A percentile compares a stretch with the other conserved stretches of the same genome.
phyloP scores from a whole-genome alignment of 2,797 vertebrate species.

The Falco cherrug region DNA sequence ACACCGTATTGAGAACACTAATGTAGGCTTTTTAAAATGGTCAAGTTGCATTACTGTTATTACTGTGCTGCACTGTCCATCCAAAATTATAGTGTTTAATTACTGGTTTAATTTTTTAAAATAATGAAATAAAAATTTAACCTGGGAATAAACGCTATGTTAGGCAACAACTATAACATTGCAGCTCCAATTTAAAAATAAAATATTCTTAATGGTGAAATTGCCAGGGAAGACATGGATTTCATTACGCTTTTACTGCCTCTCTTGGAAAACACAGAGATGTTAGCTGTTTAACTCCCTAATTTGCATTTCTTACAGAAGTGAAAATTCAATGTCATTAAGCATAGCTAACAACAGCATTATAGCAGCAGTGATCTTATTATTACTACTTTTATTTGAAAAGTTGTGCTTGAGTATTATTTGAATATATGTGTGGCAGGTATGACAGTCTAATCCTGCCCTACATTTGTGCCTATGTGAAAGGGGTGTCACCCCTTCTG shows the following conservation, averaged over 20 bases:
- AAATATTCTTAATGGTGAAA: conserved; percentile 14
- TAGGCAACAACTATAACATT: not conserved
- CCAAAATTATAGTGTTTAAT: not conserved
- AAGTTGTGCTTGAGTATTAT: not conserved
- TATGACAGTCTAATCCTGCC: not conserved
- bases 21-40: not conserved
- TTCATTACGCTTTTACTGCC: conserved; percentile 15
- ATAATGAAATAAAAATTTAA: not conserved
- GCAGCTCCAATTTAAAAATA: not conserved
- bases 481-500: not conserved
- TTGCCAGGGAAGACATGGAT: not conserved
- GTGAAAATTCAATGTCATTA: not conserved
- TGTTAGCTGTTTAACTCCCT: not conserved
- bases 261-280: not conserved
- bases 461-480: not conserved
- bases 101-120: not conserved
- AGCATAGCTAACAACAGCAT: not conserved
- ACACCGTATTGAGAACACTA: not conserved
- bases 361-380: not conserved
- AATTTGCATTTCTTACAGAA: not conserved
- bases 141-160: not conserved
- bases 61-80: not conserved
- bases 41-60: not conserved
- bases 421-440: not conserved
- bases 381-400: not conserved